A percentile compares a stretch with the other conserved stretches of the same genome.
phyloP scores from a whole-genome alignment of 2,113 vertebrate species.

The Ctenomys sociabilis region DNA sequence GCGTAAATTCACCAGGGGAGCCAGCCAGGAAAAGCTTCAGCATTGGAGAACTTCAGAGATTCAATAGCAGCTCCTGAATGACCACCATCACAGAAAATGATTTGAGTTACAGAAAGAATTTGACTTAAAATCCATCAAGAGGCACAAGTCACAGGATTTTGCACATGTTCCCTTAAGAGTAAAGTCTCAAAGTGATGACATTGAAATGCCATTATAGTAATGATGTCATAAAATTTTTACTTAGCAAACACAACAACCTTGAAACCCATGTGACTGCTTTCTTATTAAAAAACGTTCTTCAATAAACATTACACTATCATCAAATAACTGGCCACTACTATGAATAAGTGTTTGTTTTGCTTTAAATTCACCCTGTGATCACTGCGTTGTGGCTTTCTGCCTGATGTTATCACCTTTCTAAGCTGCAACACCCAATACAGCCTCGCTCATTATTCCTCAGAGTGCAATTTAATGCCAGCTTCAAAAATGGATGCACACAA shows the following conservation, averaged over 20 bases:
- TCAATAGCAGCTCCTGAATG: background rate
- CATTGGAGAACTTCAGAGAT: background rate
- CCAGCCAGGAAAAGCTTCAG: background rate
- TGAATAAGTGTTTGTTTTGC: background rate
- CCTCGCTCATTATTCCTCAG: constrained; percentile 53
- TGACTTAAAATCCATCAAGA: background rate
- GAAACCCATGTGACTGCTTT: background rate
- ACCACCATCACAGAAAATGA: background rate
- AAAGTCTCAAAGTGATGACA: background rate
- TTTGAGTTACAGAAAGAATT: background rate
- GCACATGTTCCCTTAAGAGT: background rate
- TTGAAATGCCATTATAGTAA: background rate
- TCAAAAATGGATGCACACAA: constrained; percentile 12
- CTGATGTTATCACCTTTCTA: background rate
- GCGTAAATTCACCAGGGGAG: constrained; percentile 32
- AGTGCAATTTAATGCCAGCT: constrained; percentile 3
- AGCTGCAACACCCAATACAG: background rate
- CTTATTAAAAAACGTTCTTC: background rate
- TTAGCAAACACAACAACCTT: background rate
- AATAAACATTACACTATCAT: background rate
- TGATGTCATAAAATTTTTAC: background rate
- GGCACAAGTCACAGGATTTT: background rate
- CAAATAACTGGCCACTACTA: background rate
- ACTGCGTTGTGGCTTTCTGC: background rate
- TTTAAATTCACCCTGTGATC: background rate